Evolutionary conservation across 1,140 invertebrate species (phyloP).

Genomic region (Psix sp.): DNA sequence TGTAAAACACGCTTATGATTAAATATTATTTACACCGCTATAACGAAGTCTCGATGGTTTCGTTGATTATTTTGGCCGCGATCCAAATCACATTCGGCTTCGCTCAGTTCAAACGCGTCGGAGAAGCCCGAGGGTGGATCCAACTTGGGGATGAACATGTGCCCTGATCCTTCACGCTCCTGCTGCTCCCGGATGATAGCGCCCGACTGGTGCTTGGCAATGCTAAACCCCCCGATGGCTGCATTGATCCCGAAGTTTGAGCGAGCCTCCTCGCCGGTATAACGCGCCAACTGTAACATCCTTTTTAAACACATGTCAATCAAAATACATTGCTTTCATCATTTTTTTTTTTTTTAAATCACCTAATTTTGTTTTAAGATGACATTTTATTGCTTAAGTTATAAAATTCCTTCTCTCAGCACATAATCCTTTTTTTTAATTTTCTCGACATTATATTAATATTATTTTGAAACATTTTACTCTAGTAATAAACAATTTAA

Average conservation of each 20-base stretch:
- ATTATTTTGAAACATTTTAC: no score
- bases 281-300: slow-evolving; percentile 77
- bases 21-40: slow-evolving; percentile 76
- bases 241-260: slow-evolving; percentile 72
- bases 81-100: slow-evolving; percentile 77
- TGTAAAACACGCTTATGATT: slow-evolving; percentile 57
- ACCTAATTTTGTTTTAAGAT: no score
- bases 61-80: slow-evolving; percentile 68
- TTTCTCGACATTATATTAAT: no score
- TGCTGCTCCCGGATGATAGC: slow-evolving; percentile 73
- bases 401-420: no score
- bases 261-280: slow-evolving; percentile 77
- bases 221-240: slow-evolving; percentile 73
- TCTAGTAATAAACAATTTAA: no score
- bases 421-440: no score
- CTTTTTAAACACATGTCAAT: slow-evolving; percentile 51
- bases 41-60: slow-evolving; percentile 76
- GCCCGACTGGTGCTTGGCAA: slow-evolving; percentile 76
- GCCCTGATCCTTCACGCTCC: slow-evolving; percentile 76
- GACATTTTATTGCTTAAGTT: no score
- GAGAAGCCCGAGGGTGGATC: slow-evolving; percentile 80
- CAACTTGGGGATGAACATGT: slow-evolving; percentile 79
- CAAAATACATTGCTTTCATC: slow-evolving; percentile 3
- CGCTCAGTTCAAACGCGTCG: slow-evolving; percentile 79
- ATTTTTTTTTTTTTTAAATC: no score